phyloP scores from a whole-genome alignment of 2,113 vertebrate genomes.

The Epinephelus lanceolatus region DNA sequence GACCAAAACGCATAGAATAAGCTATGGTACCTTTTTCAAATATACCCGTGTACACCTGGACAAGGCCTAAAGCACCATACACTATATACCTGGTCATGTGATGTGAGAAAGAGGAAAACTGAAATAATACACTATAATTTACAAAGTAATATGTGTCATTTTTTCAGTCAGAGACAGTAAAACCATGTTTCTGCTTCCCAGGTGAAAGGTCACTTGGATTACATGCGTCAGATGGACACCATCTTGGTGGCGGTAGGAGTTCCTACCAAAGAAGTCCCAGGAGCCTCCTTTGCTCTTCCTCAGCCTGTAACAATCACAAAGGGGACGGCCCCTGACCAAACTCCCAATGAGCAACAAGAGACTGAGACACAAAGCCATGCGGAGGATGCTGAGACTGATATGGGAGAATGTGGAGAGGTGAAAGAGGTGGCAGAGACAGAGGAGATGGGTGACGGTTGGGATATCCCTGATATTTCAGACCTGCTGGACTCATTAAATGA shows the following conservation, averaged over 20 bases:
- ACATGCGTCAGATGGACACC: slow-evolving; percentile 95
- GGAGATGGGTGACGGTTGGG: slow-evolving; percentile 76
- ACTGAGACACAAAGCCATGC: slow-evolving; percentile 24
- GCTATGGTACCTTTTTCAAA: too few species aligned
- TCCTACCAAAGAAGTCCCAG: slow-evolving; percentile 87
- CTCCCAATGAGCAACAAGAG: slow-evolving; percentile 1
- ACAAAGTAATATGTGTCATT: not conserved
- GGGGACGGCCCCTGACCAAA: slow-evolving; percentile 23
- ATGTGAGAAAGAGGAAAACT: not conserved
- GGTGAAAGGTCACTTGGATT: slow-evolving; percentile 97
- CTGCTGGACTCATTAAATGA: slow-evolving; percentile 79
- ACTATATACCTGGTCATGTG: slow-evolving; percentile 15
- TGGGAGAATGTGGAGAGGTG: not conserved
- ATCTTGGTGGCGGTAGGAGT: slow-evolving; percentile 93
- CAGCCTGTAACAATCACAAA: slow-evolving; percentile 21
- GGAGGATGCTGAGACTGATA: not conserved
- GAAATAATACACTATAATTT: not conserved
- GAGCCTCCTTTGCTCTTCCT: slow-evolving; percentile 61
- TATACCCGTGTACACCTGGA: not conserved
- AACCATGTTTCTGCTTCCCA: slow-evolving; percentile 67
- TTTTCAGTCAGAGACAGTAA: slow-evolving; percentile 2
- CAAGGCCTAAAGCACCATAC: slow-evolving; percentile 24
- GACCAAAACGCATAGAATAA: too few species aligned
- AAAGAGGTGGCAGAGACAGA: slow-evolving; percentile 14
- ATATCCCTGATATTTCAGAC: slow-evolving; percentile 85